A percentile compares a stretch with the other conserved stretches of the same genome.
Evolutionary conservation across 2,888 invertebrate genomes (phyloP).

Genomic region (Standfussiana lucernea): DNA sequence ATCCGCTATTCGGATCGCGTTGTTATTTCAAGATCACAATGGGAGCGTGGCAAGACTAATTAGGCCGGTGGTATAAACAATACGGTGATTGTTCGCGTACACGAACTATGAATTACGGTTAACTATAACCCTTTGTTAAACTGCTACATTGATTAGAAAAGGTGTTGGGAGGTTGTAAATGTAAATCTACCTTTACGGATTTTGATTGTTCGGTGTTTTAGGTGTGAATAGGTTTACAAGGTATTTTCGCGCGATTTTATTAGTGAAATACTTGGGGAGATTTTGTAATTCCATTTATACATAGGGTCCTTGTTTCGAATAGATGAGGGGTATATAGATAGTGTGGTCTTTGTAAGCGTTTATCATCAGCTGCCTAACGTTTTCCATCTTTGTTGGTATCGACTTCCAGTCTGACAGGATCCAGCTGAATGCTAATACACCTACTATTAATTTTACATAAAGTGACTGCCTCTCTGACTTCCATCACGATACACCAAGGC

Average conservation of each 20-base stretch:
- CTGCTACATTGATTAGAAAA: conserved; percentile 49
- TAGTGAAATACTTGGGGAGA: neutral
- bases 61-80: conserved; percentile 66
- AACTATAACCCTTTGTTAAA: conserved; percentile 49
- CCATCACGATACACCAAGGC: no score
- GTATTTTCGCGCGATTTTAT: conserved; percentile 5
- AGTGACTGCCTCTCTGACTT: no score
- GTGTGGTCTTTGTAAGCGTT: neutral
- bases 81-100: conserved; percentile 53
- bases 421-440: neutral
- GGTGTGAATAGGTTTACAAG: conserved; percentile 26
- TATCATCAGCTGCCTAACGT: neutral
- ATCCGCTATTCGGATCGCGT: conserved; percentile 59
- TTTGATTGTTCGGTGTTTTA: conserved; percentile 25
- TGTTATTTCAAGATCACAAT: conserved; percentile 67
- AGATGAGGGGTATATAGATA: neutral
- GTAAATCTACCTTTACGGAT: conserved; percentile 26
- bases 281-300: neutral
- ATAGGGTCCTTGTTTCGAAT: neutral
- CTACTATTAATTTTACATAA: neutral
- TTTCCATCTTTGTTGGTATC: neutral
- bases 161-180: conserved; percentile 43
- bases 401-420: neutral
- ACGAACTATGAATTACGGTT: conserved; percentile 60
- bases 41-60: conserved; percentile 58